Evolutionary conservation across 2,113 vertebrate genomes (phyloP), one percentile per base, ranked within the genome.

Genomic region (Trichomycterus rosablanca): DNA sequence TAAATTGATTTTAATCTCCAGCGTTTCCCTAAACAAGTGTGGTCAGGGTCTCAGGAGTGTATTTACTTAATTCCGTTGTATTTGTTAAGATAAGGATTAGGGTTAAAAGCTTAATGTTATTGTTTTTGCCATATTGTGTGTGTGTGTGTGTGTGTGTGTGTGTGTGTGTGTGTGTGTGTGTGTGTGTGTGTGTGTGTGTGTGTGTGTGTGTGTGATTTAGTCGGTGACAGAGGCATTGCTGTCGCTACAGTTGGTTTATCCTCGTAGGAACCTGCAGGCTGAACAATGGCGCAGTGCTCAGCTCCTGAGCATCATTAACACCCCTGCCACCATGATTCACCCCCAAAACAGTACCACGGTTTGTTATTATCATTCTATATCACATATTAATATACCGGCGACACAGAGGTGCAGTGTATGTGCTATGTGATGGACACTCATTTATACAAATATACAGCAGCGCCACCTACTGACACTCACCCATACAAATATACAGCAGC

Each of bases 251-350:
- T 78, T 76, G 59, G 75, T 94, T 39, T 95, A 93, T 48, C 84
- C 74, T n/a, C 88, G 93, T 65, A 86, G 94, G 73, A 94, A 89
- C 74, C 88, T 92, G 15, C 81, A 86, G 0, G 89, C 88, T 0
- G 94, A 97, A 37, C 89, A 91, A 53, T 98, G 95, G 92, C 88
- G 91, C 3, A 81, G 71, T 0, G 90, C 90, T 70, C 95, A 97
- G 71, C 88, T 98, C 26, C 89, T 98, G 53, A 93, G 89, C 68
- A 80, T 97, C 64, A 86, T 93, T 23, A 81, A 88, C 12, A 71
- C 74, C 0, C 75, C 92, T 0, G 81, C 86, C 1, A 6, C 76
- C 80, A 92, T 97, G 93, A 79, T 97, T 65, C 84, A 84, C 18
- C 92, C 93, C 0, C 83, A 84, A 24, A 82, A 50, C 73, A 91